phyloP scores from a whole-genome alignment of 2,888 invertebrate genomes.

The Tachystola acroxantha region DNA sequence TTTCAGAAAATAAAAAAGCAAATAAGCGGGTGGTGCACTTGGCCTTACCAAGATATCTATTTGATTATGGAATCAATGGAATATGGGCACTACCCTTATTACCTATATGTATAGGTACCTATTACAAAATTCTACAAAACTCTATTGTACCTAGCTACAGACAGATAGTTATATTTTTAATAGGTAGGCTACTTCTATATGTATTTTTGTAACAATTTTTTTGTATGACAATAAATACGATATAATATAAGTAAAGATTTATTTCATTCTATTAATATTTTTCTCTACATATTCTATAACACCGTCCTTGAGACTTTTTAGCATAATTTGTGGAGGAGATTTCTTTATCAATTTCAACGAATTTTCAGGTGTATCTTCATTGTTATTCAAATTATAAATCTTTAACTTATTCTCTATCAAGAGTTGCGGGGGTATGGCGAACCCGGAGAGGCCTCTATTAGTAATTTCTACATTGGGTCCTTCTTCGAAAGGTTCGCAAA shows the following conservation, averaged over 20 bases:
- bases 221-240: neutral
- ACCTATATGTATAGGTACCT: too few species aligned
- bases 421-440: conserved; percentile 51
- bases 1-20: too few species aligned
- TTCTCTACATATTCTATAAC: conserved; percentile 27
- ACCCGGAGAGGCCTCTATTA: conserved; percentile 61
- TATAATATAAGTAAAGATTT: neutral
- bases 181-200: too few species aligned
- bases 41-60: too few species aligned
- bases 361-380: conserved; percentile 11
- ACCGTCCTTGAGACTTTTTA: conserved; percentile 30
- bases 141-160: too few species aligned
- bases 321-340: conserved; percentile 15
- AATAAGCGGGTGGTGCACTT: too few species aligned
- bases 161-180: too few species aligned
- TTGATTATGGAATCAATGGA: too few species aligned
- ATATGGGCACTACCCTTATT: too few species aligned
- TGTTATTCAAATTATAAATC: conserved; percentile 13
- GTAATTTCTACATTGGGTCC: conserved; percentile 55
- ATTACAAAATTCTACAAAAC: too few species aligned
- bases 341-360: conserved; percentile 13
- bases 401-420: conserved; percentile 23
- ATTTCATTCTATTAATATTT: too few species aligned
- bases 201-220: too few species aligned
- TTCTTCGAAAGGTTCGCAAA: conserved; percentile 45